Percentiles rank a stretch among this genome's conserved stretches.
These are phyloP conservation scores for Bombus pyrosoma DNA, from an alignment of 1,140 invertebrate species.

Conservation along the genomic window DNA sequence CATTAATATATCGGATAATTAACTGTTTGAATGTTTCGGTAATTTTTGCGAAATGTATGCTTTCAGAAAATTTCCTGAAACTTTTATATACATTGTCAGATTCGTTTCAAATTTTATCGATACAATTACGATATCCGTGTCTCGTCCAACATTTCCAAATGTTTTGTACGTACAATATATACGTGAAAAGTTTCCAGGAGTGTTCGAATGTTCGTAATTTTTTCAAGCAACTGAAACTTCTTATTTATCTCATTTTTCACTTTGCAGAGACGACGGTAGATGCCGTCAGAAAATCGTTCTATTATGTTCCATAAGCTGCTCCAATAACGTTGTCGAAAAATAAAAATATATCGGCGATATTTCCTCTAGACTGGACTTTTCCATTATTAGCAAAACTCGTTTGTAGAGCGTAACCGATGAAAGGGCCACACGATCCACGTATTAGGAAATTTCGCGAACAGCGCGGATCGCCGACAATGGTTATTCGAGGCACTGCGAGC, in stretches of 20 bases:
- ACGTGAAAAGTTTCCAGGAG: too few species aligned
- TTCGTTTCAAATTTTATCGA: too few species aligned
- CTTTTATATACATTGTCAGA: too few species aligned
- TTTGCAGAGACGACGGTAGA: neutral
- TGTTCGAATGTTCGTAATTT: too few species aligned
- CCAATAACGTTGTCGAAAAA: neutral
- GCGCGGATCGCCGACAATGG: conserved; percentile 9
- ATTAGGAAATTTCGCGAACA: conserved; percentile 28
- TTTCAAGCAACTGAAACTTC: too few species aligned
- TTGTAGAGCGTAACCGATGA: conserved; percentile 3
- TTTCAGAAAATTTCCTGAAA: too few species aligned
- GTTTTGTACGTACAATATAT: too few species aligned
- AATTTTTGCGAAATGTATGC: too few species aligned
- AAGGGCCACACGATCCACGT: neutral
- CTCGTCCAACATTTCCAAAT: too few species aligned
- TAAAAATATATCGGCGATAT: neutral
- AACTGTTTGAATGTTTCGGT: too few species aligned
- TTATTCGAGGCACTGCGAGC: conserved; percentile 21
- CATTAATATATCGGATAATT: too few species aligned
- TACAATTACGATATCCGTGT: too few species aligned
- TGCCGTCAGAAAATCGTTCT: neutral
- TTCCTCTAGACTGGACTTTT: neutral
- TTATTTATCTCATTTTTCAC: neutral
- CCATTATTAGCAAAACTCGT: neutral
- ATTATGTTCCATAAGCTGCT: neutral